phyloP scores from a whole-genome alignment of 2,888 invertebrate species.

The Asteroscopus sphinx region DNA sequence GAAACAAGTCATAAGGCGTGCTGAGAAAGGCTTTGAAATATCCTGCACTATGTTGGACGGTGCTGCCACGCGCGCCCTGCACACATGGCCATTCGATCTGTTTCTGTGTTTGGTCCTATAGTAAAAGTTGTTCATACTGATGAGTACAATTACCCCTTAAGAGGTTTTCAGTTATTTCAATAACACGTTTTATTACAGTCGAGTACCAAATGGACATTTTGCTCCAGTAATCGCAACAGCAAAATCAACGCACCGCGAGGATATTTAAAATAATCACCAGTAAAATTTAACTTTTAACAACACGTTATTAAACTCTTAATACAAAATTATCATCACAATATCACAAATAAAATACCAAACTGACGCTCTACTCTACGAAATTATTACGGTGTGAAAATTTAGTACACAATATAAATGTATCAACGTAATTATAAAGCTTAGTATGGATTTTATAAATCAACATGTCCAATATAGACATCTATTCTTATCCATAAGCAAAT shows the following conservation, averaged over 20 bases:
- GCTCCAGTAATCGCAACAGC: conserved; percentile 47
- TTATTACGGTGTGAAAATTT: conserved; percentile 56
- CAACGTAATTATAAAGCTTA: conserved; percentile 62
- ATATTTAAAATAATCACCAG: conserved; percentile 77
- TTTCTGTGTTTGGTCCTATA: no score
- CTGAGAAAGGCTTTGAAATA: no score
- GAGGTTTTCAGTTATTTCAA: no score
- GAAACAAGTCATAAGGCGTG: no score
- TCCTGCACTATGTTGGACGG: no score
- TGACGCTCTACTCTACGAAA: conserved; percentile 57
- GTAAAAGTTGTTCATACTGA: no score
- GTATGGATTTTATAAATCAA: conserved; percentile 58
- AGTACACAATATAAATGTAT: conserved; percentile 59
- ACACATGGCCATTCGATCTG: no score
- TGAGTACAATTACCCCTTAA: no score
- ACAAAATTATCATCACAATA: conserved; percentile 87
- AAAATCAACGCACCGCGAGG: conserved; percentile 70
- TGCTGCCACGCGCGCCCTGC: no score
- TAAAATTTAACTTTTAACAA: conserved; percentile 84
- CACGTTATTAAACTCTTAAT: conserved; percentile 86
- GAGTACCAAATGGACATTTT: conserved; percentile 28
- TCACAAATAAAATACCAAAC: conserved; percentile 86
- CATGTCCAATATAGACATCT: conserved; percentile 56
- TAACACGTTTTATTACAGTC: no score
- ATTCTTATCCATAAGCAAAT: conserved; percentile 61